These are phyloP conservation scores for Megaceryle alcyon DNA, from an alignment of 2,797 vertebrate genomes.

Conservation along the genomic window DNA sequence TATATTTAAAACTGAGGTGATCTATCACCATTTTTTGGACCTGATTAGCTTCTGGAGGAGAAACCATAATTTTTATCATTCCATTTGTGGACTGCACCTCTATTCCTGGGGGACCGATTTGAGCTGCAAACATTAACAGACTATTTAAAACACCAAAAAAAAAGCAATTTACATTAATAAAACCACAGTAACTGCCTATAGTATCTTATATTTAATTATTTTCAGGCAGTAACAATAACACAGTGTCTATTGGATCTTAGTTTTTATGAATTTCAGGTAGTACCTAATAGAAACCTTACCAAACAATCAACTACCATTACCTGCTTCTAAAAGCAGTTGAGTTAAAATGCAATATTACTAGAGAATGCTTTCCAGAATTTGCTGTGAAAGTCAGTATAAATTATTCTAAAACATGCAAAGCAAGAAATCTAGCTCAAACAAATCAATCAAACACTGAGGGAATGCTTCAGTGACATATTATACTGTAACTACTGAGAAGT, in stretches of 20 bases:
- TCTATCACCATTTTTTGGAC: conserved; percentile 32
- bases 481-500: neutral
- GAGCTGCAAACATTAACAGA: conserved; percentile 53
- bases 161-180: neutral
- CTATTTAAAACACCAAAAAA: neutral
- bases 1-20: conserved; percentile 4
- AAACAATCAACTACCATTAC: neutral
- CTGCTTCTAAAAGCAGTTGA: neutral
- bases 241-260: neutral
- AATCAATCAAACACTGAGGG: neutral
- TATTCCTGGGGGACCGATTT: conserved; percentile 73
- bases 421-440: neutral
- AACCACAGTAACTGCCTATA: neutral
- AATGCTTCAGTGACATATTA: neutral
- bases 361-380: neutral
- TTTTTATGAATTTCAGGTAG: neutral
- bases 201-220: neutral
- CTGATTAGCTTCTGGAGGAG: conserved; percentile 54
- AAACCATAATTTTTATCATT: conserved; percentile 55
- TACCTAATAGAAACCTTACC: neutral
- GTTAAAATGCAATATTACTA: neutral
- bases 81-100: conserved; percentile 64
- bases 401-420: neutral
- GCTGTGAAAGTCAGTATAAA: neutral
- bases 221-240: neutral